Percentiles rank a stretch among this genome's conserved stretches.
phyloP scores from a whole-genome alignment of 2,888 invertebrate species.

The Unio pictorum region DNA sequence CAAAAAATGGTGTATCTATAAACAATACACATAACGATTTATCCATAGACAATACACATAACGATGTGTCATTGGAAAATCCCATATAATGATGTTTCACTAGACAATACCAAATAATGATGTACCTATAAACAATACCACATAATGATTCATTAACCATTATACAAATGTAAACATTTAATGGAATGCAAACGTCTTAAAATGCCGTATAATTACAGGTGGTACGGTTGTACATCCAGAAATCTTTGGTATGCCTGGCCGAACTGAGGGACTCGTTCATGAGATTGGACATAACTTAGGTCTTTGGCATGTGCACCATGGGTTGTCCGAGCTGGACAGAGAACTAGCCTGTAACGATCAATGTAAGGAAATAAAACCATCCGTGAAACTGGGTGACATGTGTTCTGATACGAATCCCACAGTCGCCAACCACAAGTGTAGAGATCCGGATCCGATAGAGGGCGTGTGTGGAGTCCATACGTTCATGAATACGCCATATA shows the following conservation, averaged over 20 bases:
- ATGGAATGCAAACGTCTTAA: no score
- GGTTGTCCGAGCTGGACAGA: slow-evolving; percentile 57
- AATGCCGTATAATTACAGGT: slow-evolving; percentile 40
- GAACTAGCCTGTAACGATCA: slow-evolving; percentile 50
- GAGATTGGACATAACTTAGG: slow-evolving; percentile 69
- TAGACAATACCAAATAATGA: no score
- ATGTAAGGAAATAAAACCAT: slow-evolving; percentile 61
- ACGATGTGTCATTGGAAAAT: no score
- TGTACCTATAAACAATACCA: no score
- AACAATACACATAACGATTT: no score
- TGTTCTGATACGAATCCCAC: slow-evolving; percentile 68
- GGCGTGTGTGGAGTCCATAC: slow-evolving; percentile 42
- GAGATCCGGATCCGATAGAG: slow-evolving; percentile 41
- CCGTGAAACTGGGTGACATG: slow-evolving; percentile 65
- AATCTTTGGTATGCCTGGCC: slow-evolving; percentile 51
- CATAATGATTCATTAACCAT: no score
- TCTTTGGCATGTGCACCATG: slow-evolving; percentile 69
- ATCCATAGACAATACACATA: no score
- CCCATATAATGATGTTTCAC: no score
- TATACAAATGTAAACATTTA: no score
- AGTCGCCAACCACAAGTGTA: slow-evolving; percentile 53
- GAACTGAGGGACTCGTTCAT: slow-evolving; percentile 61
- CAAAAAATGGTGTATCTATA: no score
- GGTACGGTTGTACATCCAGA: slow-evolving; percentile 61
- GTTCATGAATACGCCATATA: slow-evolving; percentile 59